Percentiles rank a stretch among this genome's conserved stretches.
Conservation (phyloP, 2,888 invertebrate species). For the Temnothorax ravouxi region DNA sequence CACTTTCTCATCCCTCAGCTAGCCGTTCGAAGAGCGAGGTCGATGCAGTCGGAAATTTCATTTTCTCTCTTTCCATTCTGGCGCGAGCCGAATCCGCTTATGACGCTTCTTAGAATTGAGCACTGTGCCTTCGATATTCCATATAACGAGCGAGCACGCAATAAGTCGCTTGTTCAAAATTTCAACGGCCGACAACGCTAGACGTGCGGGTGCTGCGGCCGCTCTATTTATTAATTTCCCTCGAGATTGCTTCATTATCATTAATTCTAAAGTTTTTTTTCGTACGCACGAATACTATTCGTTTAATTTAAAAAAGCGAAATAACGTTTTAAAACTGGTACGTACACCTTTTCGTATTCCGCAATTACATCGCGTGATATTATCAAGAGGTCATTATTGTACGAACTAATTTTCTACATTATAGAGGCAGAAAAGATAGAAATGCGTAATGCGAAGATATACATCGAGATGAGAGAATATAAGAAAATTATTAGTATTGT, state of each 20-base stretch:
- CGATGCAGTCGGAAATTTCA: slow-evolving; percentile 36
- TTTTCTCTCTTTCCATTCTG: slow-evolving; percentile 66
- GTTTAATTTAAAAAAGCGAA: slow-evolving; percentile 1
- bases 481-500: not conserved
- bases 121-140: slow-evolving; percentile 59
- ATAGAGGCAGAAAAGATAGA: not conserved
- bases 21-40: slow-evolving; percentile 9
- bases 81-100: slow-evolving; percentile 69
- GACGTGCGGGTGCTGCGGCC: slow-evolving; percentile 2
- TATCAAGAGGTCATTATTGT: not conserved
- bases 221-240: slow-evolving; percentile 58
- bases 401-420: not conserved
- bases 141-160: slow-evolving; percentile 47
- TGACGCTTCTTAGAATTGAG: slow-evolving; percentile 73
- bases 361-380: not conserved
- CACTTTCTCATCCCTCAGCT: not conserved
- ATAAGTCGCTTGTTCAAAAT: slow-evolving; percentile 67
- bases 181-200: slow-evolving; percentile 56
- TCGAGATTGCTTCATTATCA: not conserved
- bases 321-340: slow-evolving; percentile 5
- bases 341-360: not conserved
- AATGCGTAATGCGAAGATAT: not conserved
- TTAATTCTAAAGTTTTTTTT: slow-evolving; percentile 30
- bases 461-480: not conserved
- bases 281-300: not conserved